Evolutionary conservation across 2,888 invertebrate genomes (phyloP), one percentile per base, ranked within the genome.

Genomic region (Metalampra italica): DNA sequence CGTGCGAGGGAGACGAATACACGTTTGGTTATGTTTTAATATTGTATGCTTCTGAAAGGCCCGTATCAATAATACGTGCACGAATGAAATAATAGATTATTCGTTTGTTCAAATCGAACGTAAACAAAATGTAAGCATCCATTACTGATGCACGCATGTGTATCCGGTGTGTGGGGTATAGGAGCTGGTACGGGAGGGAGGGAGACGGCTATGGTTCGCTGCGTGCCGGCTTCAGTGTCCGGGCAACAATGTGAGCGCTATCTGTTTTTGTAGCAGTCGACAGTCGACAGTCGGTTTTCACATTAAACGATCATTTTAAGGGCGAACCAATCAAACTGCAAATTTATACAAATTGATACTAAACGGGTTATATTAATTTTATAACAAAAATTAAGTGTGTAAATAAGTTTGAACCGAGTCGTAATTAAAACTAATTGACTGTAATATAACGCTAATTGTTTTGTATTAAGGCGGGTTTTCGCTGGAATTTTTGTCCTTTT

Each of bases 31-130:
- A 63, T 56, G 50, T 57, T 66, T 86, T 70, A 86, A 88, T 87
- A 79, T 82, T 88, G 84, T 70, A 87, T 85, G 82, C 78, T 71
- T 70, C 71, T 70, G 80, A 80, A 77, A 79, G 78, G 73, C 69
- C 68, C 76, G 78, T 88, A 88, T 88, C 87, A 88, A 88, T 88
- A 89, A 88, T 88, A 85, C 82, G 87, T 71, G 89, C 77, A 83
- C 86, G 89, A 89, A 88, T 88, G 89, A 88, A 89, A 89, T 88
- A 89, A 89, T 89, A 87, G 89, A 88, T 88, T 85, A 88, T 88
- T 85, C 87, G 86, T 87, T 87, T 88, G 89, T 88, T 88, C 84
- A 74, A 84, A 85, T 83, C 82, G 86, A 80, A 84, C 82, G 85
- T 88, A 85, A 88, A 89, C 89, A 87, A 86, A 86, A 81, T 84